Evolutionary conservation across 1,140 invertebrate species (phyloP), one percentile per base, ranked within the genome.

Genomic region (Apis florea): DNA sequence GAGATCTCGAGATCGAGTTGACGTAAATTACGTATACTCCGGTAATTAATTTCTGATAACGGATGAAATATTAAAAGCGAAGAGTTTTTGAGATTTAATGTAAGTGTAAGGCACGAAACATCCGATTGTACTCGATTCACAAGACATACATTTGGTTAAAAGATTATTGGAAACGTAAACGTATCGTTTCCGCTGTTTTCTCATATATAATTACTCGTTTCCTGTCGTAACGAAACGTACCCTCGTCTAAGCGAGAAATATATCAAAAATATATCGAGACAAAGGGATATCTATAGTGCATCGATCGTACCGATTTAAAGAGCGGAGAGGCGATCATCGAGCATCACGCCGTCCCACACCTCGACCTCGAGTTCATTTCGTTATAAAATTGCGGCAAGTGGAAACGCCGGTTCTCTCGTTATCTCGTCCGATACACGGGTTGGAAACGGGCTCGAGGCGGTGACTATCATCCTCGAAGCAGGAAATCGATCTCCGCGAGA

Each of bases 401-500:
- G 21, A 24, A 13, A 67, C 71, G 40, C 21, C 74, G 51, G 10
- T 56, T 31, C 24, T 31, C 77, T 63, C 49, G 21, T 63, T 72
- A 72, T 63, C 24, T 19, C 1, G 19, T 26, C 9, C 12, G 26
- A 53, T 40, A 54, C 66, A 49, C 47, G 31, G 31, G 68, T 24
- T 79, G 49, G 59, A 79, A 72, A 11, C 8, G 12, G 4, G n/a
- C 47, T 24, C 51, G 10, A 31, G 21, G 59, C n/a, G 19, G 15
- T 21, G 15, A 9, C 21, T 19, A 64, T 68, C 66, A 64, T 68
- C 66, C 64, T 31, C n/a, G 31, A 0, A 58, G 53, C 76, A 79
- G 67, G 76, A 79, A 79, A 79, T 79, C 67, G 67, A 70, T 26
- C 31, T 40, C 31, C 24, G 9, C 54, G 31, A 17, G 70, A 74